Base-by-base conservation (phyloP, 1,140 invertebrate species). In the Dendrolimus kikuchii region DNA sequence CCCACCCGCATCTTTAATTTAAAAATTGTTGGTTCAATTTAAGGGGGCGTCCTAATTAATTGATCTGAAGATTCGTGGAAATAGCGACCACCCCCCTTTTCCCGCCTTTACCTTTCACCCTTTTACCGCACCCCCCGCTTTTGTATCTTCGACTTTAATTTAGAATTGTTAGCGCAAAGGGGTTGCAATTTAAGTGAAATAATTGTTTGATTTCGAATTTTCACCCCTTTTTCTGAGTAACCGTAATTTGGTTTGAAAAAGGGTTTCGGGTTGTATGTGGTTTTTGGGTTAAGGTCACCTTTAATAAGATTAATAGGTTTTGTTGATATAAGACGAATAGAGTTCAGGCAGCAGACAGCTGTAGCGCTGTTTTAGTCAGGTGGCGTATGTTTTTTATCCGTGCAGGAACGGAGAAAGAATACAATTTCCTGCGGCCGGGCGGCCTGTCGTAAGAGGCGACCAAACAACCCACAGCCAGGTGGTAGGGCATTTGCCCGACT, bases 161-260 rank as follows among this genome's bases (percentile, higher is more conserved):
- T 83, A 73, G 76, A 79, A 83, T 77, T 81, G 74, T 83, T 80
- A 79, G 74, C 72, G 69, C 69, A 78, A 77, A 78, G 74, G 74
- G 73, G 77, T 78, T 81, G 80, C 80, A 83, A 83, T 83, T 81
- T 83, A 78, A 68, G 74, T 83, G 71, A 81, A 80, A 83, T 80
- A 81, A 83, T 81, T 83, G 80, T 83, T 82, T 80, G 80, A 81
- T 79, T 80, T 74, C 68, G 66, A 77, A 79, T 76, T 80, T 72
- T 77, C 66, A 56, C 53, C 74, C 71, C 68, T 69, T 74, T 71
- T 23, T 23, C 23, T 23, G 23, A 23, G 23, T 23, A 60, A 42
- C 49, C 46, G 57, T 75, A 74, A 75, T 77, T 76, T 70, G 66
- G 60, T 66, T 71, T 23, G 23, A 23, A 23, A 23, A 23, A 23